phyloP scores from a whole-genome alignment of 2,113 vertebrate species.

The Seriola rivoliana region DNA sequence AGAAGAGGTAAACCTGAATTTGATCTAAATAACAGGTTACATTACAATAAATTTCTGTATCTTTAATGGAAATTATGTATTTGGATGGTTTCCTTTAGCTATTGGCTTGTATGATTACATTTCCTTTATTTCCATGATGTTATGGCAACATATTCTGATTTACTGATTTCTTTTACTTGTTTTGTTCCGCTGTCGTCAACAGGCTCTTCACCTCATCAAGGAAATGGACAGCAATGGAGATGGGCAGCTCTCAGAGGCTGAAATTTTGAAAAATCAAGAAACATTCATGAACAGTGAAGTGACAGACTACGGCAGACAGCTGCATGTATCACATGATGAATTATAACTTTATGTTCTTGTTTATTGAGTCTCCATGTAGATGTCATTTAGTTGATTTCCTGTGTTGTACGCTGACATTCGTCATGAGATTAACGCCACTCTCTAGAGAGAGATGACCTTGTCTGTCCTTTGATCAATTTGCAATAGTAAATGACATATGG shows the following conservation, averaged over 20 bases:
- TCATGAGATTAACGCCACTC: background rate
- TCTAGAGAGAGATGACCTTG: no score
- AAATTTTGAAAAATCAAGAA: conserved; percentile 93
- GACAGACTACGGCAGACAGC: conserved; percentile 94
- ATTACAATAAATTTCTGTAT: background rate
- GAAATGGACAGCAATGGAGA: conserved; percentile 94
- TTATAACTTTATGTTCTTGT: conserved; percentile 60
- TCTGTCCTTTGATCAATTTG: background rate
- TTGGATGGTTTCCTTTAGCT: background rate
- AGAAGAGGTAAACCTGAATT: conserved; percentile 87
- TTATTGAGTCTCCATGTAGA: background rate
- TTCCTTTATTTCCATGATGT: background rate
- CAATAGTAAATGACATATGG: background rate
- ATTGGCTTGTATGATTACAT: background rate
- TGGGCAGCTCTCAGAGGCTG: conserved; percentile 87
- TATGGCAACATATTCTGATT: background rate
- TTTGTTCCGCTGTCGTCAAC: conserved; percentile 53
- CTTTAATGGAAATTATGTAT: background rate
- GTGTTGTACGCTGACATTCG: background rate
- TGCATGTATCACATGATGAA: conserved; percentile 82
- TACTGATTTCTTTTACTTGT: conserved; percentile 20
- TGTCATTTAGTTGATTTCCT: conserved; percentile 6
- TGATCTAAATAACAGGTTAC: background rate
- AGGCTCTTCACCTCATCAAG: conserved; percentile 94
- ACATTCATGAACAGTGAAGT: conserved; percentile 96